Evolutionary conservation across 2,888 invertebrate genomes (phyloP), one percentile per base, ranked within the genome.

Genomic region (Lampropteryx suffumata): DNA sequence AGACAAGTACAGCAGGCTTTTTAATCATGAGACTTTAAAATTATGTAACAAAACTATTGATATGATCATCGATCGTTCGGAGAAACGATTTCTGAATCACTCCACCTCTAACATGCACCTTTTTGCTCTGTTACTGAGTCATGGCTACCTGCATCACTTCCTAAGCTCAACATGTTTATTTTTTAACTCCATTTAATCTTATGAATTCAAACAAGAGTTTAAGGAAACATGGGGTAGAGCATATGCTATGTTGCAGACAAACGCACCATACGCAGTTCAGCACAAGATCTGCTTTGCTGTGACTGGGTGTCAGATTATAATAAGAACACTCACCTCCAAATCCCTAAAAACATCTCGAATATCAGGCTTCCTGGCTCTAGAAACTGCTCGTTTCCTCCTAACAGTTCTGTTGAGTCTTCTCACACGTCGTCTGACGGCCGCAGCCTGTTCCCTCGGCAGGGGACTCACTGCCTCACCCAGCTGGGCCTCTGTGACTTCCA

Each of bases 341-440:
- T 96, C 95, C 78, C 95, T 93, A 72, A 96, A 95, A 41, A 97
- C 94, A 82, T 96, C 96, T 64, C 96, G 86, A 53, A 96, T 95
- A 76, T 97, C 96, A 9, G 95, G 95, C 67, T 95, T 94, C 53
- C 93, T 92, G n/a, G 94, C 82, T 39, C 89, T 69, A 11, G 86
- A 82, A 27, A 87, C 88, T 0, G 92, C 91, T 40, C 92, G 90
- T 55, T 88, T 83, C 68, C 92, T 92, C 43, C 94, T 91, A 26
- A 95, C 92, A 0, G 96, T 96, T 56, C 94, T 93, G 83, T 96
- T 96, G 49, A 96, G 91, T 7, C 95, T 93, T 46, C 93, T 91
- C 21, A 96, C 95, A 12, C 96, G 90, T 45, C 94, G 91, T 61
- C 94, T 91, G 14, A 96, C 94, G 1, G 95, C 95, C 49, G 95